Evolutionary conservation across 2,888 invertebrate genomes (phyloP).

Genomic region (Autographa pulchrina): DNA sequence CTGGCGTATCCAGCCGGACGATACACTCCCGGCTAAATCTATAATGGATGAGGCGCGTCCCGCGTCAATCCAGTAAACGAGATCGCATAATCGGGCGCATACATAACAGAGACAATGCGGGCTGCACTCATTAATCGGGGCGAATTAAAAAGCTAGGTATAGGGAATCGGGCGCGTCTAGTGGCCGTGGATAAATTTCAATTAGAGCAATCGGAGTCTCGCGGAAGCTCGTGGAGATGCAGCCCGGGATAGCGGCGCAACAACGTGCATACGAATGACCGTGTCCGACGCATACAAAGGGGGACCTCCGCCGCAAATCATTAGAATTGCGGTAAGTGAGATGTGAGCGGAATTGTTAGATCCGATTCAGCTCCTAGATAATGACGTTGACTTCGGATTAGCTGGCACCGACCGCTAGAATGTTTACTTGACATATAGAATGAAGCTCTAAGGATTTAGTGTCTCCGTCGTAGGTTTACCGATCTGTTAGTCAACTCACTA

Average conservation of each 20-base stretch:
- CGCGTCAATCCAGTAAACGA: constrained; percentile 85
- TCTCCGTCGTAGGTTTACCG: constrained; percentile 42
- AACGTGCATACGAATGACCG: constrained; percentile 76
- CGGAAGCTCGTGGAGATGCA: constrained; percentile 82
- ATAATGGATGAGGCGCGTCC: constrained; percentile 88
- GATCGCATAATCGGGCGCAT: constrained; percentile 83
- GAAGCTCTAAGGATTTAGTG: constrained; percentile 52
- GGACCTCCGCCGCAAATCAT: constrained; percentile 86
- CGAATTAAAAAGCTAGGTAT: constrained; percentile 67
- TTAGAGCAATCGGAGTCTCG: constrained; percentile 84
- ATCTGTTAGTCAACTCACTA: constrained; percentile 20
- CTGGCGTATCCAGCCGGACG: constrained; percentile 70
- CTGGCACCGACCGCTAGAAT: constrained; percentile 71
- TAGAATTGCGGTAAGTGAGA: constrained; percentile 86
- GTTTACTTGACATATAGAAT: constrained; percentile 60
- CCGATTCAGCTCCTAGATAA: constrained; percentile 79
- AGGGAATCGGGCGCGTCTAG: constrained; percentile 68
- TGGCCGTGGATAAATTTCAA: constrained; percentile 82
- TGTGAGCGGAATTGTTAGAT: constrained; percentile 84
- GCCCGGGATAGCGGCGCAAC: constrained; percentile 75
- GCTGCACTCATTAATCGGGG: constrained; percentile 78
- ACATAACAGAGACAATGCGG: constrained; percentile 74
- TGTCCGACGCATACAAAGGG: constrained; percentile 82
- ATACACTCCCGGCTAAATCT: constrained; percentile 83
- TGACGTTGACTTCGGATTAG: constrained; percentile 78